A percentile compares a stretch with the other conserved stretches of the same genome.
phyloP scores from a whole-genome alignment of 2,797 vertebrate species.

The Coreius guichenoti region DNA sequence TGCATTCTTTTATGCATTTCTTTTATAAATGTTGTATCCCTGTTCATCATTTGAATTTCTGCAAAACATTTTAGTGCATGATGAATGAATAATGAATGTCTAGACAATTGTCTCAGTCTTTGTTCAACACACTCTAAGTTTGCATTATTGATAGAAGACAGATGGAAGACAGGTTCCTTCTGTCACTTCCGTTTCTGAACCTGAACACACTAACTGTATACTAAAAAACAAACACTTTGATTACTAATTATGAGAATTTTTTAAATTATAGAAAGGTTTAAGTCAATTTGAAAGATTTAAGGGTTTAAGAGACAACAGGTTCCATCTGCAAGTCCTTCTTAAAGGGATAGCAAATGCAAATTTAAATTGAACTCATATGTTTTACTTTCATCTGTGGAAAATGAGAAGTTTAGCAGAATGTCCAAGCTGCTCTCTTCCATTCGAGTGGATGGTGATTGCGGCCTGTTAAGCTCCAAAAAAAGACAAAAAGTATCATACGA shows the following conservation, averaged over 20 bases:
- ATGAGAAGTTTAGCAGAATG: neutral
- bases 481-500: neutral
- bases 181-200: neutral
- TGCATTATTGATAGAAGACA: slow-evolving; percentile 23
- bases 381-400: neutral
- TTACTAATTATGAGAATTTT: neutral
- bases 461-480: neutral
- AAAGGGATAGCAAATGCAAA: neutral
- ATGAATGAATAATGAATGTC: neutral
- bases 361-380: neutral
- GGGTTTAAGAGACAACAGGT: neutral
- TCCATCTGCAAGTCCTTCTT: neutral
- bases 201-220: neutral
- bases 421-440: neutral
- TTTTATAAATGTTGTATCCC: neutral
- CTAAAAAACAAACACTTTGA: neutral
- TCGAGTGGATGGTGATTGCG: neutral
- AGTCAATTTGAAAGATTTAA: neutral
- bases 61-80: neutral
- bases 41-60: neutral
- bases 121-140: neutral
- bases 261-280: neutral
- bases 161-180: neutral
- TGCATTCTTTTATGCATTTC: neutral
- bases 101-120: neutral